These are phyloP conservation scores for Tokudaia tokunoshimensis DNA, from an alignment of 2,797 vertebrate genomes.

Conservation along the genomic window DNA sequence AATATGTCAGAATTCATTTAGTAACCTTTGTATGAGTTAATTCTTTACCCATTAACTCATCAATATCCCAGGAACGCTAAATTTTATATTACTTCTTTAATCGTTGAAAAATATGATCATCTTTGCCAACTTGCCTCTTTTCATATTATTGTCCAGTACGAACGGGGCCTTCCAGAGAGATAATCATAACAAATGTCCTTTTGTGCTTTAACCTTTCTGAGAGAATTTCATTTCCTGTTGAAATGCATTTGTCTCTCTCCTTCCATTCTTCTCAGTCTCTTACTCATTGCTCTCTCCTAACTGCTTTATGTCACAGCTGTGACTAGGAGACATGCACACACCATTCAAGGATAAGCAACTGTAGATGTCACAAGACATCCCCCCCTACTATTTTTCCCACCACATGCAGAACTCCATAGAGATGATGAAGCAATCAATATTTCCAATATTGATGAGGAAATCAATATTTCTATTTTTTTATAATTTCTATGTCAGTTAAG, in stretches of 20 bases:
- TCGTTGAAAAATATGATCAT: neutral
- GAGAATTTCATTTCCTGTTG: neutral
- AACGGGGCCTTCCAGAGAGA: neutral
- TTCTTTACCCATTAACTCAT: slow-evolving; percentile 8
- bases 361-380: neutral
- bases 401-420: neutral
- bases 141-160: neutral
- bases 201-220: neutral
- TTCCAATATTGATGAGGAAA: too few species aligned
- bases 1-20: neutral
- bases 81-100: neutral
- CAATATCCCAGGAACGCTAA: neutral
- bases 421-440: neutral
- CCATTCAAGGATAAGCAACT: neutral
- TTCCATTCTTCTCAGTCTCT: neutral
- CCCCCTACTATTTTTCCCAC: neutral
- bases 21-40: neutral
- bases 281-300: neutral
- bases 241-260: neutral
- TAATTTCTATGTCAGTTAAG: neutral
- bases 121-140: slow-evolving; percentile 10
- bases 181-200: neutral
- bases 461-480: neutral
- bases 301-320: accelerated
- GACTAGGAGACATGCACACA: neutral